A percentile compares a stretch with the other conserved stretches of the same genome.
Evolutionary conservation across 2,888 invertebrate species (phyloP).

Genomic region (Ferrisia virgata): DNA sequence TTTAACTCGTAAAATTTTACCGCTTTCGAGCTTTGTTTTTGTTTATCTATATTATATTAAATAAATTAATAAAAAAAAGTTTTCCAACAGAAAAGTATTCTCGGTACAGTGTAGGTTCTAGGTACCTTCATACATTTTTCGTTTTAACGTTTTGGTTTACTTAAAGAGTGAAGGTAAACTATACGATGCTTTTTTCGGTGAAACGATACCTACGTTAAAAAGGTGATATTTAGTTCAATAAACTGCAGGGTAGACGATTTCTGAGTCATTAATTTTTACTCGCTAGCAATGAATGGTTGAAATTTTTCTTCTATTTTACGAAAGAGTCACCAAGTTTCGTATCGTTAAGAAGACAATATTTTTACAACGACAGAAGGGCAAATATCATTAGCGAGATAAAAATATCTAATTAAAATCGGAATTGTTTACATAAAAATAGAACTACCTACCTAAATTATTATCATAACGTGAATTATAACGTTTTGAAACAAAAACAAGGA

Average conservation of each 20-base stretch:
- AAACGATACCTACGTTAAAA: neutral
- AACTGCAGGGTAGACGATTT: neutral
- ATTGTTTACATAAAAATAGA: neutral
- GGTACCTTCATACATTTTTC: no score
- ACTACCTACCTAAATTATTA: neutral
- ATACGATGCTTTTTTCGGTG: neutral
- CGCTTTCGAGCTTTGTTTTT: neutral
- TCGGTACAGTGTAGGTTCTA: no score
- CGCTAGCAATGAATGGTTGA: neutral
- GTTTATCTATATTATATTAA: neutral
- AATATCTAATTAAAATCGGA: neutral
- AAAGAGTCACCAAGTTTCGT: neutral
- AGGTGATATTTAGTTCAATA: neutral
- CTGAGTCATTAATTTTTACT: neutral
- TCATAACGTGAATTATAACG: neutral
- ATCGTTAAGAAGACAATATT: neutral
- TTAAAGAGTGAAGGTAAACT: no score
- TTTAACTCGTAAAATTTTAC: constrained; percentile 1
- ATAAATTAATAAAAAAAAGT: neutral
- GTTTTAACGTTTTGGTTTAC: neutral
- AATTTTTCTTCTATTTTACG: neutral
- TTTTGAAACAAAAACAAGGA: neutral
- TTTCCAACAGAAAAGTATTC: neutral
- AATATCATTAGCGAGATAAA: neutral
- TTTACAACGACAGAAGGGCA: neutral